Evolutionary conservation across 1,140 invertebrate species (phyloP).

Genomic region (Phenacoccus solenopsis): DNA sequence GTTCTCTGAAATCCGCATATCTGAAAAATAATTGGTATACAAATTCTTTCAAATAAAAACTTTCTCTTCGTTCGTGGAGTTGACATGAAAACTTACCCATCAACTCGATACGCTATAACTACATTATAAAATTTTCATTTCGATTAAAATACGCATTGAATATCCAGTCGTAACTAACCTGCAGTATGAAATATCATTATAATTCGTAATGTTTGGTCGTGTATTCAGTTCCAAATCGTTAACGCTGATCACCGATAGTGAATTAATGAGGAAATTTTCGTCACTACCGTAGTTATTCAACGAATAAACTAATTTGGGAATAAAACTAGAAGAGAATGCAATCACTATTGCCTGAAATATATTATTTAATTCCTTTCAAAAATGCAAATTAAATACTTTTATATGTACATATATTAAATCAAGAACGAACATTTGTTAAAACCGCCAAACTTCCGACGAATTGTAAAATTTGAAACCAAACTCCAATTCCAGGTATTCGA

Average conservation of each 20-base stretch:
- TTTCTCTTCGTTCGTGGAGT: too few species aligned
- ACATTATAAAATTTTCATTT: too few species aligned
- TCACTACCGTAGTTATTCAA: slow-evolving; percentile 47
- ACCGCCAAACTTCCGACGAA: slow-evolving; percentile 79
- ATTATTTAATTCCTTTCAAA: background rate
- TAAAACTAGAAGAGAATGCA: slow-evolving; percentile 96
- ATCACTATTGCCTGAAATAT: slow-evolving; percentile 85
- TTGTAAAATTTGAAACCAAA: slow-evolving; percentile 86
- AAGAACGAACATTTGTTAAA: slow-evolving; percentile 72
- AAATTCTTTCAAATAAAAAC: slow-evolving; percentile 24
- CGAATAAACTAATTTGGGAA: slow-evolving; percentile 78
- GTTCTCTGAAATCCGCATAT: slow-evolving; percentile 74
- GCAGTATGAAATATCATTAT: slow-evolving; percentile 42
- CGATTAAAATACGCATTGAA: too few species aligned
- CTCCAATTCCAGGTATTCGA: slow-evolving; percentile 71
- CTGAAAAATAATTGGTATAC: slow-evolving; percentile 35
- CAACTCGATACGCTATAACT: slow-evolving; percentile 19
- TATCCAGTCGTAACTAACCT: too few species aligned
- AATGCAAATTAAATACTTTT: too few species aligned
- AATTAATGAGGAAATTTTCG: slow-evolving; percentile 68
- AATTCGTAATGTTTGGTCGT: slow-evolving; percentile 32
- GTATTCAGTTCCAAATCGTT: slow-evolving; percentile 46
- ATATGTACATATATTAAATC: background rate
- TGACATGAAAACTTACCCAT: background rate
- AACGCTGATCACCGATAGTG: slow-evolving; percentile 67